Base-by-base conservation (phyloP, 2,888 invertebrate genomes). In the Dinocampus coccinellae region DNA sequence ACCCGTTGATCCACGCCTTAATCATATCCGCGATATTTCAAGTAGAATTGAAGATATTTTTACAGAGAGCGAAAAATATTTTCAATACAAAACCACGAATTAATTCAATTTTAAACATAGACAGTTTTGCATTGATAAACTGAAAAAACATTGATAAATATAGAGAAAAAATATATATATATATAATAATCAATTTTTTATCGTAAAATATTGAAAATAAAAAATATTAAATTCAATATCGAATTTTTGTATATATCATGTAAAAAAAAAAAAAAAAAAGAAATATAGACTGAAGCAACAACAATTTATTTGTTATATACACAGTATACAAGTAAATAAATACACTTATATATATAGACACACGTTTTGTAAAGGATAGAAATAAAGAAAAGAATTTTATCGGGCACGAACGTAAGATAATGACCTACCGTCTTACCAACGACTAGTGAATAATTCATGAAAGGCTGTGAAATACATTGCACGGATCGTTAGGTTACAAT, bases 371-470 rank as follows among this genome's bases (percentile, higher is more conserved):
- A 22, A 22, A 36, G n/a, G 63, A 60, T 47, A 69, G 68, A 74
- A 74, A 68, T 68, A 36, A 67, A 73, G 69, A 75, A 77, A 77
- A 76, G 71, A 71, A 55, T 75, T 75, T 72, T 68, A 73, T 75
- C 73, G 70, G 73, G 76, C 76, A 75, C 74, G 74, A 73, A 73
- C 70, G 62, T 58, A 68, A 76, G 74, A 77, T 77, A 77, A 77
- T 75, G 77, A 76, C 77, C 76, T 70, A 76, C 77, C 75, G 73
- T 74, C 75, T 69, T 73, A 72, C 71, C 42, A 36, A 61, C 52
- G 55, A 55, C 53, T 77, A 68, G 73, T 77, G 77, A 77, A 77
- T 77, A 77, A 77, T 77, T 77, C 77, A 77, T 77, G 72, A 22
- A 26, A 47, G 66, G 61, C 70, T 73, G 67, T 57, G 73, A 74